Conservation (phyloP, 1,140 invertebrate genomes). For the Limonius californicus region DNA sequence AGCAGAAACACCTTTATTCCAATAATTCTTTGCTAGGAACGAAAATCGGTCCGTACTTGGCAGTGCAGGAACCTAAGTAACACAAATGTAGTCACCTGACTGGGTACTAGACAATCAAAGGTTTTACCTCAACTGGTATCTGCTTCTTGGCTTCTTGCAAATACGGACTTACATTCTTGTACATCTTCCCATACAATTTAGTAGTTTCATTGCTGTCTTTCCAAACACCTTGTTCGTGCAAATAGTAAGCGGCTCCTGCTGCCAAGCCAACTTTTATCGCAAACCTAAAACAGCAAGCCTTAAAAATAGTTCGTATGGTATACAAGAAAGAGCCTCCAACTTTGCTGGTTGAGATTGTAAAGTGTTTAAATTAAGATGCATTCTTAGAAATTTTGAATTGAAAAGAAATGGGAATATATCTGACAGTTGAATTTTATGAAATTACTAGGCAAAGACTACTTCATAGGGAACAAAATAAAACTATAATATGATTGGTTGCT, state of each 20-base stretch:
- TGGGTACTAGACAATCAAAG: background rate
- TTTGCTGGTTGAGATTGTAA: background rate
- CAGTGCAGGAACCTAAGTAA: conserved; percentile 48
- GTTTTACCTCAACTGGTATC: conserved; percentile 50
- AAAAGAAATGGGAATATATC: too few species aligned
- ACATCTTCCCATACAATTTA: conserved; percentile 47
- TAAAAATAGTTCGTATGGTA: background rate
- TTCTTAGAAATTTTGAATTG: too few species aligned
- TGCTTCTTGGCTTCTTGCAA: conserved; percentile 50
- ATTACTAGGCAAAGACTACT: background rate
- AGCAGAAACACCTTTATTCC: conserved; percentile 52
- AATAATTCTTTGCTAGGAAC: conserved; percentile 51
- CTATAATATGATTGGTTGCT: background rate
- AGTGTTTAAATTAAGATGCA: too few species aligned
- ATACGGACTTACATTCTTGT: conserved; percentile 50
- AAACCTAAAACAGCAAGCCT: conserved; percentile 42
- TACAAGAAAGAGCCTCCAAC: background rate
- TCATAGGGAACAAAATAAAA: background rate
- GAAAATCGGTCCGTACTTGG: conserved; percentile 49
- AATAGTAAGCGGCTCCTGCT: conserved; percentile 49
- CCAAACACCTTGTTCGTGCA: conserved; percentile 52
- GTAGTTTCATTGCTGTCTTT: conserved; percentile 50
- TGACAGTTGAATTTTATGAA: too few species aligned
- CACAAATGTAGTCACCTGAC: background rate
- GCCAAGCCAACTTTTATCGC: conserved; percentile 49